These are phyloP conservation scores for Cydia splendana DNA, from an alignment of 1,140 invertebrate genomes.

Conservation along the genomic window DNA sequence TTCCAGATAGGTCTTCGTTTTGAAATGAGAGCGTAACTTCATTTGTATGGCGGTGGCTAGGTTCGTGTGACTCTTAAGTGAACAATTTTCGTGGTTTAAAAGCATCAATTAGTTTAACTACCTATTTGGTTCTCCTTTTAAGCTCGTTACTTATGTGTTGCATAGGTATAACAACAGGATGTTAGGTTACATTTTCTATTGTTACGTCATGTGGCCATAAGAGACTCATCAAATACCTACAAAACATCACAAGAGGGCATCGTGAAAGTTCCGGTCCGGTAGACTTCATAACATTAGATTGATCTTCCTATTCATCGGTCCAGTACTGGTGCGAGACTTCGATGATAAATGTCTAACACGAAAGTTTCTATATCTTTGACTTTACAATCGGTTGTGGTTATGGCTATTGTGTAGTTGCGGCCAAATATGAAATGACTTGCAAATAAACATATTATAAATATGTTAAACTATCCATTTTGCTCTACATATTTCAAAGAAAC, in stretches of 20 bases:
- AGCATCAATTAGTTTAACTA: neutral
- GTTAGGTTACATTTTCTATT: neutral
- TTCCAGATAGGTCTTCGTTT: too few relatives aligned
- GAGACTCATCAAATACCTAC: constrained; percentile 3
- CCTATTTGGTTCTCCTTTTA: neutral
- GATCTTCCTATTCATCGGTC: neutral
- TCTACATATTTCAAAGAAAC: too few relatives aligned
- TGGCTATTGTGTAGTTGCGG: neutral
- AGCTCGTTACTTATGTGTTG: neutral
- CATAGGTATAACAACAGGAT: neutral
- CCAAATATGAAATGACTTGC: neutral
- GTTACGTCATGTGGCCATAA: constrained; percentile 3
- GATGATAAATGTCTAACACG: neutral
- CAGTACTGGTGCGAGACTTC: neutral
- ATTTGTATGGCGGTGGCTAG: too few relatives aligned
- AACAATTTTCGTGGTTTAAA: neutral
- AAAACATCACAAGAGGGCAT: constrained; percentile 9
- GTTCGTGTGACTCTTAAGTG: too few relatives aligned
- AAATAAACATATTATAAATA: neutral
- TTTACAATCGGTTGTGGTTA: neutral
- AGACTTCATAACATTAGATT: neutral
- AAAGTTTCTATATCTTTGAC: neutral
- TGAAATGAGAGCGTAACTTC: too few relatives aligned
- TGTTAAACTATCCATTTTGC: too few relatives aligned
- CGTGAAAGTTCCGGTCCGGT: constrained; percentile 6